phyloP scores from a whole-genome alignment of 2,797 vertebrate species.

The Cottoperca gobio region DNA sequence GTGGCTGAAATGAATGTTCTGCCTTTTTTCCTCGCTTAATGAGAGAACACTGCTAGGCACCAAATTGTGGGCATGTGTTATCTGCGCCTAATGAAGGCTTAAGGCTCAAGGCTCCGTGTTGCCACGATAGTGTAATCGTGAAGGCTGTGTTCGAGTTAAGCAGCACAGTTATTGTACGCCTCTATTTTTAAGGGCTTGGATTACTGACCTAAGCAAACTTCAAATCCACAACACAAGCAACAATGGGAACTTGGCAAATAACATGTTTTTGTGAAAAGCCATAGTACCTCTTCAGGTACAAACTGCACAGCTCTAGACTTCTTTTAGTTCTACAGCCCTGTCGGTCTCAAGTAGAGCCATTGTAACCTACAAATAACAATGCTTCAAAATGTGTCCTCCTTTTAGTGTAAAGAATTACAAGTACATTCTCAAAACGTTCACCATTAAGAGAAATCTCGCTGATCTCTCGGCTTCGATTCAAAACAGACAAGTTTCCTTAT shows the following conservation, averaged over 20 bases:
- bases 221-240: constrained; percentile 43
- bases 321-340: no score
- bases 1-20: constrained; percentile 68
- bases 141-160: constrained; percentile 45
- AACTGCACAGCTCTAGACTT: constrained; percentile 18
- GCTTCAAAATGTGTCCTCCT: no score
- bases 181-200: constrained; percentile 45
- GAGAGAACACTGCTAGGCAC: constrained; percentile 60
- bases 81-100: constrained; percentile 72
- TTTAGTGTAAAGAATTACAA: no score
- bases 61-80: constrained; percentile 66
- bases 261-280: constrained; percentile 31
- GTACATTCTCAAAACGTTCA: no score
- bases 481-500: no score
- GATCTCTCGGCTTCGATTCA: no score
- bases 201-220: constrained; percentile 44
- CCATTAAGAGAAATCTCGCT: no score
- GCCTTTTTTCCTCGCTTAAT: constrained; percentile 66
- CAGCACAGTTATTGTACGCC: constrained; percentile 25
- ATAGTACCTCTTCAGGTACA: constrained; percentile 27
- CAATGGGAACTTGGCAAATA: constrained; percentile 37
- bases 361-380: no score
- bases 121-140: constrained; percentile 61
- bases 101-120: constrained; percentile 47
- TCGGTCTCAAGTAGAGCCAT: no score